Base-by-base conservation (phyloP, 2,888 invertebrate genomes). In the Andrena marginata region DNA sequence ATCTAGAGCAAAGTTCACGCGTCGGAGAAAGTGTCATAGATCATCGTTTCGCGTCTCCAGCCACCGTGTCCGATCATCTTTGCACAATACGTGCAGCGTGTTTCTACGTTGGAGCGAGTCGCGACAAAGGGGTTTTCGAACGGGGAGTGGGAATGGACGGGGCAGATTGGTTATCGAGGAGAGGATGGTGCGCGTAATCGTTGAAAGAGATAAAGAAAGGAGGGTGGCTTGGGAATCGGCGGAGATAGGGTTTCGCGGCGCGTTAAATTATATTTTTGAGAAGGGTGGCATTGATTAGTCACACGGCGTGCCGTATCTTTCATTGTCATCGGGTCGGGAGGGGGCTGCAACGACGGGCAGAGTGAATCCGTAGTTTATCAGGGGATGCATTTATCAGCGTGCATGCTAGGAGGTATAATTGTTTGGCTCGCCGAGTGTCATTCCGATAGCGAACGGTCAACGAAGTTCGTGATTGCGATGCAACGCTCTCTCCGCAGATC, bases 381-480 rank as follows among this genome's bases (percentile, higher is more conserved):
- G 48, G 35, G 42, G 48, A 33, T 70, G 70, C 65, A 71, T 82
- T 79, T 79, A 75, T 70, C 79, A 74, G 23, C 29, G 59, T 20
- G 26, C 68, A 72, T 20, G 68, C 75, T 69, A 64, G 71, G 26
- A 80, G 70, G 85, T 80, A 74, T 86, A 85, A 86, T 86, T 85
- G 85, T 86, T 86, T 82, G 87, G 74, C 76, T 60, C 71, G 85
- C 54, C 76, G 81, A 85, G 85, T 85, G 87, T 83, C 87, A 75
- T 71, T 83, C 78, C 80, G 84, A 85, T 87, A 85, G 84, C 77
- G 80, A 65, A 76, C 65, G 87, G 81, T 78, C 85, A 84, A 77
- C 83, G 84, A 82, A 87, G 84, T 87, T 75, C 81, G 80, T 87
- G 85, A 87, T 87, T 82, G 77, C 73, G 51, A 76, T 78, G 77